These are phyloP conservation scores for Notiomystis cincta DNA, from an alignment of 2,113 vertebrate genomes.

Conservation along the genomic window DNA sequence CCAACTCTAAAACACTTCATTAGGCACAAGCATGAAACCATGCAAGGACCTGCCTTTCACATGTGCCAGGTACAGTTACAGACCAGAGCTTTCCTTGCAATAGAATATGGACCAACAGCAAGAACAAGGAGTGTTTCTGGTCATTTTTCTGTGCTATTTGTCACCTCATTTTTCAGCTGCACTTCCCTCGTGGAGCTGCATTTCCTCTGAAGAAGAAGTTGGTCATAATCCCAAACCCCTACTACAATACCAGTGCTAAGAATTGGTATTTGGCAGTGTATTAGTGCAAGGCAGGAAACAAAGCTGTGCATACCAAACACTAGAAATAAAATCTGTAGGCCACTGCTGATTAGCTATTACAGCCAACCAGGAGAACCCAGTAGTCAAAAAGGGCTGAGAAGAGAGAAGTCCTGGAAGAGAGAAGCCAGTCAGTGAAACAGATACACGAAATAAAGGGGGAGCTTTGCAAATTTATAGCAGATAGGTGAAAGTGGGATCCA, in stretches of 20 bases:
- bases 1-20: background rate
- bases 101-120: background rate
- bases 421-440: background rate
- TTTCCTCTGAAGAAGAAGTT: background rate
- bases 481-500: background rate
- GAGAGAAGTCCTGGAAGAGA: background rate
- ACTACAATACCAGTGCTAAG: background rate
- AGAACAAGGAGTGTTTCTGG: background rate
- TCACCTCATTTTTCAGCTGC: background rate
- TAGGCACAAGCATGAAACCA: background rate
- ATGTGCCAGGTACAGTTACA: background rate
- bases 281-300: background rate
- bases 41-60: background rate
- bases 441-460: background rate
- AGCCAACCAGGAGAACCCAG: background rate
- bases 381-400: background rate
- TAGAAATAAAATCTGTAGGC: background rate
- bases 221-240: background rate
- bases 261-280: background rate
- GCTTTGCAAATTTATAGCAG: background rate
- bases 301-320: background rate
- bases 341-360: background rate
- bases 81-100: background rate
- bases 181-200: background rate
- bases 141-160: background rate